Evolutionary conservation across 35 echinoderm and acorn worm species (phyloP).

Genomic region (Patiria miniata): DNA sequence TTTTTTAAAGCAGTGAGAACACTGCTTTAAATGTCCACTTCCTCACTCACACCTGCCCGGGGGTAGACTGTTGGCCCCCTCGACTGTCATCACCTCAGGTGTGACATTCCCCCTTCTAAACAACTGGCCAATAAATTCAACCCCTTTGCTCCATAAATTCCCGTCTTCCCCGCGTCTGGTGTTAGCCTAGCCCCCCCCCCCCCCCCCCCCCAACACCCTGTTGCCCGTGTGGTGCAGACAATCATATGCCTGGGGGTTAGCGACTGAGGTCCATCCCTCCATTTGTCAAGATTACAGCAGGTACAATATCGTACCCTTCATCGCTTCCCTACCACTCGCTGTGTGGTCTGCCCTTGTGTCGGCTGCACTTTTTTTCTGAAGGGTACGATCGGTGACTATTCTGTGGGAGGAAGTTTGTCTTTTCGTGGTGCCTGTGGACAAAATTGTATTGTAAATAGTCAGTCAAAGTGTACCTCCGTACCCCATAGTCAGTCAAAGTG

Average conservation of each 20-base stretch:
- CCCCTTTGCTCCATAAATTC: constrained; percentile 30
- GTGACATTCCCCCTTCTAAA: constrained; percentile 22
- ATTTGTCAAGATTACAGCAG: constrained; percentile 28
- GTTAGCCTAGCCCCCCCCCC: neutral
- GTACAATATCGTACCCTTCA: constrained; percentile 16
- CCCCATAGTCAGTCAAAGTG: too few species aligned
- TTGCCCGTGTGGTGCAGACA: too few species aligned
- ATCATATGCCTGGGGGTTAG: neutral
- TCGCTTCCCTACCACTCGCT: neutral
- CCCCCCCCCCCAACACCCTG: neutral
- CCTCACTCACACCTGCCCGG: neutral
- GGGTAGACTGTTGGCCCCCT: neutral
- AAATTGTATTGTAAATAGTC: too few species aligned
- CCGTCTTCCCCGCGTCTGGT: neutral
- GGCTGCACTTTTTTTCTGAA: constrained; percentile 3
- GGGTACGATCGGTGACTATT: neutral
- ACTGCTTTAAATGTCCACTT: neutral
- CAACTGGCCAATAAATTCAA: constrained; percentile 12
- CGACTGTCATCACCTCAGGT: constrained; percentile 9
- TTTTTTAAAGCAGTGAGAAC: too few species aligned
- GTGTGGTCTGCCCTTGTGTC: constrained; percentile 4
- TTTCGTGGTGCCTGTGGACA: too few species aligned
- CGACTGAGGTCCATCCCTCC: neutral
- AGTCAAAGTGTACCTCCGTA: too few species aligned
- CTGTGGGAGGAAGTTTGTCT: neutral